Evolutionary conservation across 2,113 vertebrate genomes (phyloP), one percentile per base, ranked within the genome.

Genomic region (Progne subis): DNA sequence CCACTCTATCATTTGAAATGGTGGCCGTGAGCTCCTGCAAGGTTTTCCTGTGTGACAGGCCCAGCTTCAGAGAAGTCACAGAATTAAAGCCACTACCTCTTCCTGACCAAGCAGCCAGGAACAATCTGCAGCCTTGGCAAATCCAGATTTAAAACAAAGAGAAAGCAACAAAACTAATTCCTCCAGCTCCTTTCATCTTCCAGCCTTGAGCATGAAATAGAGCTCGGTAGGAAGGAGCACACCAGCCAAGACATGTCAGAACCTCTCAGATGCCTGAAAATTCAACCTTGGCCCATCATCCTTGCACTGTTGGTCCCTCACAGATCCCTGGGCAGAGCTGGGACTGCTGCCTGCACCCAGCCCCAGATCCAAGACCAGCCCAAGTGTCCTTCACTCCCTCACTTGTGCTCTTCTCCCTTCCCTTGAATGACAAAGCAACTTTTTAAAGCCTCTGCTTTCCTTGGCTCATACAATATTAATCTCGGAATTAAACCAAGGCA

Each of bases 381-480:
- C 71, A 14, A 61, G 59, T 1, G 25, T 74, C 94, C 94, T 83
- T 74, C 63, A 7, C 17, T 55, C 18, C 63, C n/a, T 4, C 37
- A 4, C 46, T 50, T 8, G 32, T 3, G 63, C 9, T 76, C 71
- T 31, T 50, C 71, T 74, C 59, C 47, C 23, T 19, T 52, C 59
- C 55, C 59, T 6, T 49, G 64, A 77, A 92, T 90, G 79, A 96
- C 85, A 71, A 60, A 75, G 90, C 92, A 92, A 88, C 64, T 92
- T 92, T 60, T 55, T 12, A 56, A 87, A 81, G 90, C 37, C 85
- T 80, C 63, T n/a, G 79, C 85, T 83, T 75, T 78, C 83, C 88
- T 86, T 59, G 72, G 69, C 88, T 97, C 90, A 92, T 92, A 8
- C 60, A 96, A 65, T 88, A 96, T 94, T 93, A 67, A 95, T 90